phyloP scores from a whole-genome alignment of 2,797 vertebrate species.

The Phrynocephalus vlangalii region DNA sequence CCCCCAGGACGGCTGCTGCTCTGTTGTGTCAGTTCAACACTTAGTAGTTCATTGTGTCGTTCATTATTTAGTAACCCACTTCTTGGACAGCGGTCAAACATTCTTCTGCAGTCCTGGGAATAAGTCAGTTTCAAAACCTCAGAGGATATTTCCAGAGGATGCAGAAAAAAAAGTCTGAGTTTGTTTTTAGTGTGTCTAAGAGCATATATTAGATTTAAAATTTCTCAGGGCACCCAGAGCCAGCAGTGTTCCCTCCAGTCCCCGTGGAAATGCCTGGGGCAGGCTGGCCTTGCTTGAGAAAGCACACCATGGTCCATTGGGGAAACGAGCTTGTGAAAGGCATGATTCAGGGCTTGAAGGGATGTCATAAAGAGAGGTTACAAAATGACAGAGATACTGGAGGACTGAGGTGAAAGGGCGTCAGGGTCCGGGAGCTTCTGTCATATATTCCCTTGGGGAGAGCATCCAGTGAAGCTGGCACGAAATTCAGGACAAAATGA shows the following conservation, averaged over 20 bases:
- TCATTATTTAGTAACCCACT: slow-evolving; percentile 58
- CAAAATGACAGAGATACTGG: background rate
- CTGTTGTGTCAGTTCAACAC: slow-evolving; percentile 11
- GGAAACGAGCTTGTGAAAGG: background rate
- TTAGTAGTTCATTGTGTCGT: slow-evolving; percentile 35
- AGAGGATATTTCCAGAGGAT: background rate
- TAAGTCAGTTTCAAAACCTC: background rate
- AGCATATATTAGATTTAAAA: too few species aligned
- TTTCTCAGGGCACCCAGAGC: background rate
- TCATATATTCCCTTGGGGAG: too few species aligned
- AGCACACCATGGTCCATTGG: background rate
- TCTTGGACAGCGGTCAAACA: slow-evolving; percentile 35
- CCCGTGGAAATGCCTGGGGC: background rate
- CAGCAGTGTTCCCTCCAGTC: background rate
- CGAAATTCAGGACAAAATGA: background rate
- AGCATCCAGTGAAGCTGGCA: background rate
- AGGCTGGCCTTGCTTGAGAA: background rate
- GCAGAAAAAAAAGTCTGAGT: background rate
- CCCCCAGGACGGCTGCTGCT: slow-evolving; percentile 23
- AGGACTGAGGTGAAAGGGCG: background rate
- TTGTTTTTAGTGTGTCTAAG: slow-evolving; percentile 10
- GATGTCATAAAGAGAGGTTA: background rate
- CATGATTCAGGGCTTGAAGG: background rate
- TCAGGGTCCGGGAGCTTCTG: too few species aligned
- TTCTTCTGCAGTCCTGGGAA: slow-evolving; percentile 47